Conservation (phyloP, 2,797 vertebrate species). For the Holocentrus rufus region DNA sequence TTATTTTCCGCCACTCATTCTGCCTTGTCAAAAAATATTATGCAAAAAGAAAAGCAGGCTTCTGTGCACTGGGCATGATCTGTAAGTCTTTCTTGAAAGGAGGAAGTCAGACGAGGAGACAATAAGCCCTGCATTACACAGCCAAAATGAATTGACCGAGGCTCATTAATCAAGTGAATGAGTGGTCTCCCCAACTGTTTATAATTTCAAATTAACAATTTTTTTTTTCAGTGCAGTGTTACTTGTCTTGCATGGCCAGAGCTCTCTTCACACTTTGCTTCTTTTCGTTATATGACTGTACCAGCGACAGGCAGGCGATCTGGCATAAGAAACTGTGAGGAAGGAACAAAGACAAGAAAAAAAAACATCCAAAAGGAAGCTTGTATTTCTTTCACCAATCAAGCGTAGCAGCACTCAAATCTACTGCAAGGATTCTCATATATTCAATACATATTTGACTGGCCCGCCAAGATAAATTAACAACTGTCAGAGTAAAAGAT, state of each 20-base stretch:
- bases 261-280: not conserved
- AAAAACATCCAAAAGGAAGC: not conserved
- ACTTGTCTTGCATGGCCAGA: not conserved
- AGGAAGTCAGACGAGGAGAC: not conserved
- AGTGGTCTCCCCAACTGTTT: slow-evolving; percentile 17
- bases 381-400: not conserved
- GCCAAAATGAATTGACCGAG: not conserved
- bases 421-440: not conserved
- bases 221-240: slow-evolving; percentile 12
- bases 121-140: not conserved
- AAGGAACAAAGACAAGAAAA: slow-evolving; percentile 12
- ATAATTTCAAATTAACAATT: slow-evolving; percentile 40
- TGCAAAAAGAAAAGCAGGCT: slow-evolving; percentile 22
- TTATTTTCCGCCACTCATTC: too few relatives aligned
- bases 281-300: slow-evolving; percentile 5
- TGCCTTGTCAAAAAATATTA: not conserved
- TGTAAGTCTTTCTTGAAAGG: slow-evolving; percentile 17
- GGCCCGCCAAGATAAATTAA: too few relatives aligned
- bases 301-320: slow-evolving; percentile 34
- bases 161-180: slow-evolving; percentile 17
- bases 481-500: too few relatives aligned
- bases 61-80: slow-evolving; percentile 31
- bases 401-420: not conserved
- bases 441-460: too few relatives aligned
- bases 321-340: not conserved